Base-by-base conservation (phyloP, 2,888 invertebrate species). In the Drosophila koepferae region DNA sequence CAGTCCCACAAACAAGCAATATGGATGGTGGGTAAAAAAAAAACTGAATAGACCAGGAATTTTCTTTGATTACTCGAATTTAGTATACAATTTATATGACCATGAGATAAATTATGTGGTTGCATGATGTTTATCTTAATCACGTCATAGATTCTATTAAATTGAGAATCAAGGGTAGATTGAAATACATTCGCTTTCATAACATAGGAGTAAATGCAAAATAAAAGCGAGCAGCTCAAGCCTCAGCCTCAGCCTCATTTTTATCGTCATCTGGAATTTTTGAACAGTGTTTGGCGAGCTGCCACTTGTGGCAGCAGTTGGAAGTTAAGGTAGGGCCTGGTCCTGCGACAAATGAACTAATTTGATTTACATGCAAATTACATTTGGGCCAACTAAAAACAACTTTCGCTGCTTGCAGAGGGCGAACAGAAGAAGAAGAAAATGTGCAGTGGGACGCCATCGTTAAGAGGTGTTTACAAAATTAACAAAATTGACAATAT, bases 291-390 rank as follows among this genome's bases (percentile, higher is more conserved):
- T 75, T 64, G 72, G 72, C 66, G 61, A 66, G 46, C 66, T 73
- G 77, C 73, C 77, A 77, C 69, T 77, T 73, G 77, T 69, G 73
- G 77, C 69, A 73, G 54, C 72, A 41, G 59, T 48, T 68, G 61
- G 34, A 16, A 61, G 55, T 46, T 28, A 6, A 7, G 44, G 16
- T 12, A 16, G 28, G 16, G 49, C 40, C 6, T 28, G 5, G 18
- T 40, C 23, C 18, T 38, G 53, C 63, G 64, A 56, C 69, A 74
- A 82, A 77, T 77, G 64, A 76, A 80, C 84, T 86, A 76, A 84
- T 80, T 86, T 82, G 78, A 80, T 86, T 85, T 84, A 78, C 82
- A 84, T 80, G 80, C 72, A 86, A 84, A 86, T 86, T 82, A 74
- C 74, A 82, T 69, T 80, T 74, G 53, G 68, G 55, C 69, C 58